These are phyloP conservation scores for Pseudotriccus pelzelni DNA, from an alignment of 2,797 vertebrate species.

Conservation along the genomic window DNA sequence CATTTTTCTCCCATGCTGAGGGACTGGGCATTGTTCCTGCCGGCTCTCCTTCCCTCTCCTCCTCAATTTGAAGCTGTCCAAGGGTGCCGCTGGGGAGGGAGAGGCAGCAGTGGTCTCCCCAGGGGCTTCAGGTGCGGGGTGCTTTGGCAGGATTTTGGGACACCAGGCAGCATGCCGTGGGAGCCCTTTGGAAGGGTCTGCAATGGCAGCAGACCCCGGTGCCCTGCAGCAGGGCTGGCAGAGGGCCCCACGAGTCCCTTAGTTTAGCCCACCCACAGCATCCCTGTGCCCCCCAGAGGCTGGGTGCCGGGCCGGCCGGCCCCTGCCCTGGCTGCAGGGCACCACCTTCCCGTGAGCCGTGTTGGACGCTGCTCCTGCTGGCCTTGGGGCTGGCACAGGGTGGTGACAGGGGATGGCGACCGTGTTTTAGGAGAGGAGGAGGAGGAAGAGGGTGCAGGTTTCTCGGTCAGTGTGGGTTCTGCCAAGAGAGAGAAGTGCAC, in stretches of 20 bases:
- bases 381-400: background rate
- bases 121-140: background rate
- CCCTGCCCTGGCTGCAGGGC: background rate
- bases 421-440: background rate
- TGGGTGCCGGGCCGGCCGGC: rapidly evolving
- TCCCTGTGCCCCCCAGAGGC: background rate
- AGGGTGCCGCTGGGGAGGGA: background rate
- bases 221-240: background rate
- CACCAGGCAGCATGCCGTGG: background rate
- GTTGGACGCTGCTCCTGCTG: background rate
- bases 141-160: rapidly evolving
- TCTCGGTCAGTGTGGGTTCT: background rate
- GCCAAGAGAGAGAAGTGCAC: background rate
- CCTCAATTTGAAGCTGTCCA: background rate
- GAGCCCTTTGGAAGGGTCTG: background rate
- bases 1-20: background rate
- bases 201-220: background rate
- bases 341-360: background rate
- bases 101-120: background rate
- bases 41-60: background rate
- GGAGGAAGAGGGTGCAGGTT: background rate
- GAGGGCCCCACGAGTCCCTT: background rate
- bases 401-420: rapidly evolving
- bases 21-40: background rate
- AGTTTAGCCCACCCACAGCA: background rate